These are phyloP conservation scores for Pavo muticus DNA, from an alignment of 2,113 vertebrate genomes.

Conservation along the genomic window DNA sequence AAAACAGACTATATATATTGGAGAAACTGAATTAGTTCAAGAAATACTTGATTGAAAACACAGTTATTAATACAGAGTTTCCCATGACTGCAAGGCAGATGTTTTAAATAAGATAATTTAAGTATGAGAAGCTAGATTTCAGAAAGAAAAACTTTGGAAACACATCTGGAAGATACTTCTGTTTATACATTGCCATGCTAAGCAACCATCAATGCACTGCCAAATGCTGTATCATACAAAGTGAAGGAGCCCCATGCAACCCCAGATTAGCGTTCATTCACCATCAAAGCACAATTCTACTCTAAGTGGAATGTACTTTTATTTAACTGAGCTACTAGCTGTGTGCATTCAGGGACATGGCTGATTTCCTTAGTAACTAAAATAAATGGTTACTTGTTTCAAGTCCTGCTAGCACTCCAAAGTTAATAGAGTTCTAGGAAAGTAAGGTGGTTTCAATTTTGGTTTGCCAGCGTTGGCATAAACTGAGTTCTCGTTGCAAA, in stretches of 20 bases:
- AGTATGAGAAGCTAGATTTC: not conserved
- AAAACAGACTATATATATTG: not conserved
- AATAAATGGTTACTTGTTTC: not conserved
- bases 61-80: not conserved
- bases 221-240: fast-evolving
- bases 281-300: not conserved
- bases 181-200: not conserved
- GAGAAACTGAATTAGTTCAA: not conserved
- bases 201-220: not conserved
- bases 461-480: not conserved
- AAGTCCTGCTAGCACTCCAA: not conserved
- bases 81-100: not conserved
- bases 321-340: not conserved
- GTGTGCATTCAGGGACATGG: not conserved
- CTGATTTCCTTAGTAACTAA: not conserved
- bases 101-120: not conserved
- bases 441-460: not conserved
- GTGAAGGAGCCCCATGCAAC: not conserved
- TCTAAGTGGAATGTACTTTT: not conserved
- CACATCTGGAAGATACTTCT: not conserved
- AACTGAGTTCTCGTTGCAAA: not conserved
- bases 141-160: not conserved
- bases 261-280: not conserved
- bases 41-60: not conserved
- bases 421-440: not conserved